Conservation (phyloP, 2,113 vertebrate genomes). For the Chionodraco myersi region DNA sequence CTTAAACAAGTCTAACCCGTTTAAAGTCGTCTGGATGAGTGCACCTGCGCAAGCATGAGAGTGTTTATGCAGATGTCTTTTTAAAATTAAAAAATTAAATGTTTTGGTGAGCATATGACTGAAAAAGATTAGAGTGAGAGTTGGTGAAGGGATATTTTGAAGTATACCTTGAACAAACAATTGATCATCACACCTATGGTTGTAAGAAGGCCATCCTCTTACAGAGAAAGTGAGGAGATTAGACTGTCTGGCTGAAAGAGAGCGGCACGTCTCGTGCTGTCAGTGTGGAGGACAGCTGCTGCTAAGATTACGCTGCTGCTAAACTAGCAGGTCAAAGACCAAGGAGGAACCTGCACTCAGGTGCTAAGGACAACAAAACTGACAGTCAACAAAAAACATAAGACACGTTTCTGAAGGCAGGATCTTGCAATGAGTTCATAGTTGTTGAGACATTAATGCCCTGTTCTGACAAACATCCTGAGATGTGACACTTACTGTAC, state of each 20-base stretch:
- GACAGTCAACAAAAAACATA: background rate
- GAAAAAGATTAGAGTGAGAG: too few relatives aligned
- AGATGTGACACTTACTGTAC: slow-evolving; percentile 12
- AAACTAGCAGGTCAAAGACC: slow-evolving; percentile 51
- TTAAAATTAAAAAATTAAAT: too few relatives aligned
- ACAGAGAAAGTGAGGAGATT: slow-evolving; percentile 52
- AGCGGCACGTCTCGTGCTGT: background rate
- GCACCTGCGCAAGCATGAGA: too few relatives aligned
- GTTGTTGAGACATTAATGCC: background rate
- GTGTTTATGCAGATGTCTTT: too few relatives aligned
- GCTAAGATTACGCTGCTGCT: slow-evolving; percentile 49
- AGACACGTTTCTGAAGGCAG: background rate
- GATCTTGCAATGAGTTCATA: background rate
- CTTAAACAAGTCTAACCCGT: too few relatives aligned
- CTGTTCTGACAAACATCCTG: background rate
- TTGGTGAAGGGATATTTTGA: too few relatives aligned
- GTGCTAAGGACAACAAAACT: slow-evolving; percentile 26
- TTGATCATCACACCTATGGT: slow-evolving; percentile 9
- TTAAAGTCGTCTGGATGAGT: too few relatives aligned
- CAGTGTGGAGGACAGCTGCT: slow-evolving; percentile 51
- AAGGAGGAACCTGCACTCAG: slow-evolving; percentile 34
- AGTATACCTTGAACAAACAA: too few relatives aligned
- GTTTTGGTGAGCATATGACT: too few relatives aligned
- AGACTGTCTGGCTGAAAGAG: slow-evolving; percentile 18
- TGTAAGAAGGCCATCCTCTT: slow-evolving; percentile 18